These are phyloP conservation scores for Amia ocellicauda DNA, from an alignment of 2,113 vertebrate genomes.

Conservation along the genomic window DNA sequence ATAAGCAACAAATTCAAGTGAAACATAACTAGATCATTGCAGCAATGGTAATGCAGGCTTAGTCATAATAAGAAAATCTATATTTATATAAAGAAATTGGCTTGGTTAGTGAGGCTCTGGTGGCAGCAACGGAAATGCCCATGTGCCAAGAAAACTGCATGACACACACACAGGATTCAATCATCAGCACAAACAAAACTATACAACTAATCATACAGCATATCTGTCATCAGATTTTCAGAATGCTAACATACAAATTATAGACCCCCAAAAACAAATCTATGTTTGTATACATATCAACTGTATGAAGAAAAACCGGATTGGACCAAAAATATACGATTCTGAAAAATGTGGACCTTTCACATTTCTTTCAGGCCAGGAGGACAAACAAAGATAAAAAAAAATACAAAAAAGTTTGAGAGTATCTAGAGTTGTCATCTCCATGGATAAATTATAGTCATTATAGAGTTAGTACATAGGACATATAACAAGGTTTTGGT, in stretches of 20 bases:
- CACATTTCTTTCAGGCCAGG: too few relatives aligned
- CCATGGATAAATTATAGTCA: too few relatives aligned
- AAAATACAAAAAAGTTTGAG: too few relatives aligned
- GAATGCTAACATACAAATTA: constrained; percentile 39
- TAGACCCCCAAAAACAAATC: too few relatives aligned
- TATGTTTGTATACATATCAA: too few relatives aligned
- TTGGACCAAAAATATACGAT: too few relatives aligned
- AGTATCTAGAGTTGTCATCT: too few relatives aligned
- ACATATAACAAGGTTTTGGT: too few relatives aligned
- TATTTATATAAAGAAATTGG: constrained; percentile 28
- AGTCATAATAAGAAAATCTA: constrained; percentile 22
- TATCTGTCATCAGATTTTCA: constrained; percentile 37
- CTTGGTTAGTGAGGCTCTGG: constrained; percentile 22
- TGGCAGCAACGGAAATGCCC: constrained; percentile 19
- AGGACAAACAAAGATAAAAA: too few relatives aligned
- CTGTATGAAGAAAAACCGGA: too few relatives aligned
- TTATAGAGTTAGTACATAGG: too few relatives aligned
- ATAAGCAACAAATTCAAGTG: constrained; percentile 28
- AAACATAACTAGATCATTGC: constrained; percentile 35
- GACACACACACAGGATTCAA: constrained; percentile 36
- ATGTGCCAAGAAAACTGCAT: constrained; percentile 34
- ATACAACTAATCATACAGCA: constrained; percentile 42
- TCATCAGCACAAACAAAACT: constrained; percentile 26
- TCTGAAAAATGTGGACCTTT: too few relatives aligned
- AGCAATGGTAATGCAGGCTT: constrained; percentile 26